A percentile compares a stretch with the other conserved stretches of the same genome.
Evolutionary conservation across 1,140 invertebrate genomes (phyloP).

Genomic region (Pemphigus obesinymphae): DNA sequence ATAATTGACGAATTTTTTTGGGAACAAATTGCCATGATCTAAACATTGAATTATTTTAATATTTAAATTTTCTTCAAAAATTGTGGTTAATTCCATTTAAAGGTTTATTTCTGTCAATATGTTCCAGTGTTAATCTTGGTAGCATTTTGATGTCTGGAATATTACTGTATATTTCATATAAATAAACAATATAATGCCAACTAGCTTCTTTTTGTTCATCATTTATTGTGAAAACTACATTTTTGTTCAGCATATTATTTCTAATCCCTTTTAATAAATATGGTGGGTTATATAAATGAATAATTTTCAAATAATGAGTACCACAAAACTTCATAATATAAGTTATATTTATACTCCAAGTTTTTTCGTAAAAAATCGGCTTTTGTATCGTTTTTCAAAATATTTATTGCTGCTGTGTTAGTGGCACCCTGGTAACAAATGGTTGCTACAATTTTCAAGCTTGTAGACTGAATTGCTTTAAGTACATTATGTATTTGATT

Average conservation of each 20-base stretch:
- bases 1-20: neutral
- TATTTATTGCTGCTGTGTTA: neutral
- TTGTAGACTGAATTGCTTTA: no score
- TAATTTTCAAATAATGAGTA: neutral
- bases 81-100: neutral
- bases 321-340: neutral
- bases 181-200: neutral
- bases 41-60: neutral
- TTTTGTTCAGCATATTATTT: neutral
- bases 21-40: neutral
- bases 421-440: neutral
- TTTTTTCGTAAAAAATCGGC: neutral
- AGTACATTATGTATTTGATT: no score
- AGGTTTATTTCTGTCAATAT: neutral
- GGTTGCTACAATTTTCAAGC: neutral
- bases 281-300: neutral
- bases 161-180: neutral
- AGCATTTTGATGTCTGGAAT: neutral
- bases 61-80: neutral
- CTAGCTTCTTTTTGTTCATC: neutral
- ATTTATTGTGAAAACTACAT: neutral
- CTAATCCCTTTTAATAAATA: neutral
- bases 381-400: neutral
- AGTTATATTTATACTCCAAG: no score
- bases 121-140: no score